phyloP scores from a whole-genome alignment of 2,113 vertebrate species.

The Crotalus tigris region DNA sequence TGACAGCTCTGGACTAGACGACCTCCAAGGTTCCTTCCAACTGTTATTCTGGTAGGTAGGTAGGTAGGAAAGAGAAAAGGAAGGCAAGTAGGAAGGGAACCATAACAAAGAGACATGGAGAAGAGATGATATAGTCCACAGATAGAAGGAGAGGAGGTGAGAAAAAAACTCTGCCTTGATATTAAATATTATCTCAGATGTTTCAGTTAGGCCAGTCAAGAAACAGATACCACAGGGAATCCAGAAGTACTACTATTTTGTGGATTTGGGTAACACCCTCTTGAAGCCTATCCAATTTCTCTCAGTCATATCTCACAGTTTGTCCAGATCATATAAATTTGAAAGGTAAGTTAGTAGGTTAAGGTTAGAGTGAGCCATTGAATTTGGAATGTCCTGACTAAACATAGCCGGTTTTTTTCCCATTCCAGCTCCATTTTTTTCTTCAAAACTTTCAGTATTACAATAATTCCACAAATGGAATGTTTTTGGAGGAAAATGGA shows the following conservation, averaged over 20 bases:
- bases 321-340: too few relatives aligned
- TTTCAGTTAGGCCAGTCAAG: background rate
- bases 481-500: background rate
- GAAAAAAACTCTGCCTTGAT: background rate
- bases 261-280: too few relatives aligned
- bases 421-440: background rate
- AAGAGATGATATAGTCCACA: background rate
- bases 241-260: too few relatives aligned
- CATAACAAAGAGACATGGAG: background rate
- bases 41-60: too few relatives aligned
- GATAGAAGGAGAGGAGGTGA: background rate
- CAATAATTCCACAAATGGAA: background rate
- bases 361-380: background rate
- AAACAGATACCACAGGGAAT: too few relatives aligned
- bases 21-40: too few relatives aligned
- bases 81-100: too few relatives aligned
- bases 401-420: background rate
- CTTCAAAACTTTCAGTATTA: background rate
- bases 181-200: background rate
- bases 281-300: too few relatives aligned
- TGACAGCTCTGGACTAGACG: too few relatives aligned
- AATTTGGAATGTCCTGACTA: background rate
- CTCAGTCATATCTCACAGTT: too few relatives aligned
- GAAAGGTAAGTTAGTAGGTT: background rate
- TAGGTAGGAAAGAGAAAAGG: too few relatives aligned